These are phyloP conservation scores for Menura novaehollandiae DNA, from an alignment of 2,113 vertebrate genomes.

Conservation along the genomic window DNA sequence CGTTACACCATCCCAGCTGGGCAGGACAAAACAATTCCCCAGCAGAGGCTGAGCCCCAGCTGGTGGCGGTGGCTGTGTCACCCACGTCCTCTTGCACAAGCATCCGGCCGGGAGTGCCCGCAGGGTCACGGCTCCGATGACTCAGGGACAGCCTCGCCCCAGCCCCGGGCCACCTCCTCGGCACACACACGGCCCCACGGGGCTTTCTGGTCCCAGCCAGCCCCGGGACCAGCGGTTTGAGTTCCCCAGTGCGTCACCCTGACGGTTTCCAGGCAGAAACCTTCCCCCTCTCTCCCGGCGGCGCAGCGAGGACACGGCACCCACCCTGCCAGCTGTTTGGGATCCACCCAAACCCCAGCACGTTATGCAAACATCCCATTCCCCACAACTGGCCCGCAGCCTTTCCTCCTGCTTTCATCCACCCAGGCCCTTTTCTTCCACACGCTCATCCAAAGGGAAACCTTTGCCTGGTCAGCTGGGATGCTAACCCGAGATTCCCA, in stretches of 20 bases:
- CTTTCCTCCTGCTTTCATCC: not conserved
- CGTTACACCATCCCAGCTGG: not conserved
- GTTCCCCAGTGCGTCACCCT: not conserved
- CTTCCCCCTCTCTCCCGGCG: not conserved
- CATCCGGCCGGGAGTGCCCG: not conserved
- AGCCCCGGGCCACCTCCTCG: not conserved
- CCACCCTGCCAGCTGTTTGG: not conserved
- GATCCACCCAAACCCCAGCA: not conserved
- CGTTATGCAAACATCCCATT: not conserved
- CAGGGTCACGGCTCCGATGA: not conserved
- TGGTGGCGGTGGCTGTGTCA: not conserved
- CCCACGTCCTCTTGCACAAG: slow-evolving; percentile 60
- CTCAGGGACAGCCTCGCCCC: not conserved
- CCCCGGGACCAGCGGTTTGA: accelerated
- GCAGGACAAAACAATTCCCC: not conserved
- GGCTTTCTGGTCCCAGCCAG: not conserved
- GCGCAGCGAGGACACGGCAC: accelerated
- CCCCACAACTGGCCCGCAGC: not conserved
- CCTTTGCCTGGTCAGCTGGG: not conserved
- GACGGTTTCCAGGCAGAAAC: not conserved
- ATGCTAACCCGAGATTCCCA: accelerated
- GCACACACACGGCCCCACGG: not conserved
- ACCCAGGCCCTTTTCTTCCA: not conserved
- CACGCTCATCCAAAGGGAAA: not conserved
- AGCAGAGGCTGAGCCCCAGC: not conserved